These are phyloP conservation scores for Setophaga petechia DNA, from an alignment of 2,113 vertebrate genomes.

Conservation along the genomic window DNA sequence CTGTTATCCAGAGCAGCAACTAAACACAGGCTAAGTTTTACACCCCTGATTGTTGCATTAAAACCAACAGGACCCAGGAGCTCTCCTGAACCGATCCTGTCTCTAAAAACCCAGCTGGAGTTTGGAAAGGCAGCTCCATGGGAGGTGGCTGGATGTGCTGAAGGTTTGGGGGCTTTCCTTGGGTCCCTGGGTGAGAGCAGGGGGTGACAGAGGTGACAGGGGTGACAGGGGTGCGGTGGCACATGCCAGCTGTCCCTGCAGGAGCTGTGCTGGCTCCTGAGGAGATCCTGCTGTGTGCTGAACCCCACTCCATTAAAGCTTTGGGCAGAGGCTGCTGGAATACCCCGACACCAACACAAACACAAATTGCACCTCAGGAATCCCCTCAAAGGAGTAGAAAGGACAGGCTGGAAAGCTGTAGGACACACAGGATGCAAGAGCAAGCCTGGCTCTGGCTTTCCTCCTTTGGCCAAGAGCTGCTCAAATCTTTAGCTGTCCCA, in stretches of 20 bases:
- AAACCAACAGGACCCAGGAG: slow-evolving; percentile 33
- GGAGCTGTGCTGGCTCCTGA: background rate
- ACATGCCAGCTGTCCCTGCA: fast-evolving
- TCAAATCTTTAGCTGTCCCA: background rate
- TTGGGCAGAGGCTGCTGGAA: background rate
- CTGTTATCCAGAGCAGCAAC: background rate
- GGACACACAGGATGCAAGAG: fast-evolving
- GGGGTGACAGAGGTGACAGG: background rate
- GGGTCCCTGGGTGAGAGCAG: background rate
- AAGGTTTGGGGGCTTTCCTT: background rate
- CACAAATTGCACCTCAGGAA: background rate
- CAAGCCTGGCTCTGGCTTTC: background rate
- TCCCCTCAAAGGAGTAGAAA: background rate
- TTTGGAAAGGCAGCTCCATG: background rate
- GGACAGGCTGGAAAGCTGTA: background rate
- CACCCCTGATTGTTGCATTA: background rate
- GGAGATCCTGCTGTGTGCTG: background rate
- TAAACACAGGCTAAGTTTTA: slow-evolving; percentile 13
- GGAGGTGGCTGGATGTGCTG: background rate
- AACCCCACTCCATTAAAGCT: fast-evolving
- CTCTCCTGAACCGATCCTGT: fast-evolving
- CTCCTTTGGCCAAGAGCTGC: background rate
- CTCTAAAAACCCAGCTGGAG: slow-evolving; percentile 20
- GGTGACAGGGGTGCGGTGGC: background rate
- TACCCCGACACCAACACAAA: background rate